phyloP scores from a whole-genome alignment of 2,797 vertebrate species.

The Oreochromis grahami region DNA sequence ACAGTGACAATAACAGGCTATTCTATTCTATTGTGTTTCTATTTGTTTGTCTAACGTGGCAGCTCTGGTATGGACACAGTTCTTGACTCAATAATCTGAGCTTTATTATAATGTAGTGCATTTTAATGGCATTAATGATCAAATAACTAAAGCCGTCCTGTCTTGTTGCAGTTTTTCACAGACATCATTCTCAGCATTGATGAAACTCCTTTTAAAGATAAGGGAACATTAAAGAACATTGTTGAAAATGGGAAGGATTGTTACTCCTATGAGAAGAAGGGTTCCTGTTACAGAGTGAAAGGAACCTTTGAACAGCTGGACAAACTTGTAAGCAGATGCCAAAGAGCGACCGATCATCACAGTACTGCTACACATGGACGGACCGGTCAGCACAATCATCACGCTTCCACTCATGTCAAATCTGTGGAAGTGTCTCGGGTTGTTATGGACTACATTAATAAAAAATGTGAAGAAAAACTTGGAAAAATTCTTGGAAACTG shows the following conservation, averaged over 20 bases:
- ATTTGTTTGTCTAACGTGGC: neutral
- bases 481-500: neutral
- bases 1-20: neutral
- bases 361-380: accelerated
- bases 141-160: neutral
- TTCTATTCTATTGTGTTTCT: neutral
- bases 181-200: slow-evolving; percentile 32
- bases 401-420: neutral
- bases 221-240: neutral
- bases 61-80: neutral
- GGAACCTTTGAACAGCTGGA: slow-evolving; percentile 45
- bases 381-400: neutral
- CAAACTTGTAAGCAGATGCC: neutral
- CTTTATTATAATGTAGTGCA: neutral
- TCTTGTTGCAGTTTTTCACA: slow-evolving; percentile 50
- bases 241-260: accelerated
- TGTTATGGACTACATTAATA: slow-evolving; percentile 58
- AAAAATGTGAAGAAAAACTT: slow-evolving; percentile 36
- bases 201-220: neutral
- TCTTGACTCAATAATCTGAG: neutral
- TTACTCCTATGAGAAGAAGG: neutral
- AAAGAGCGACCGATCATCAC: accelerated
- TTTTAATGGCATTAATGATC: neutral
- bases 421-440: slow-evolving; percentile 12
- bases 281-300: neutral